Percentiles rank a stretch among this genome's conserved stretches.
phyloP scores from a whole-genome alignment of 2,888 invertebrate species.

The Eugnorisma glareosa region DNA sequence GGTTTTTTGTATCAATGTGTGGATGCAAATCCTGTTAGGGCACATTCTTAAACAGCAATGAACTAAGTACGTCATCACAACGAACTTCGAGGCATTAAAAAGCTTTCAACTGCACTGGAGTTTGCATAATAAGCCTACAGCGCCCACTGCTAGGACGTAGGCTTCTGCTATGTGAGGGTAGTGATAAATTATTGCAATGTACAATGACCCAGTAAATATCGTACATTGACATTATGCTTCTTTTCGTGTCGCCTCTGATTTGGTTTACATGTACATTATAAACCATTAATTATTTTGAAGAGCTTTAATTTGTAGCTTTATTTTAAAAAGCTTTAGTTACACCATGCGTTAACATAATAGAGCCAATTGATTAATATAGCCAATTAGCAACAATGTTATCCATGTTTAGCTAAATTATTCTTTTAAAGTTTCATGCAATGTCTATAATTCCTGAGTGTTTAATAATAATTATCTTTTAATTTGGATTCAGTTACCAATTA shows the following conservation, averaged over 20 bases:
- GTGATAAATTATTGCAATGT: not conserved
- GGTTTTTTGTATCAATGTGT: not conserved
- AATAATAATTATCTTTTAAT: slow-evolving; percentile 26
- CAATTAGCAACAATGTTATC: not conserved
- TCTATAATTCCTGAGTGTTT: slow-evolving; percentile 29
- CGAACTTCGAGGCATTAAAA: not conserved
- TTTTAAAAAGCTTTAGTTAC: not conserved
- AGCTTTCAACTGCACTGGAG: not conserved
- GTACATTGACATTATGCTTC: not conserved
- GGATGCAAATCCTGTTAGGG: not conserved
- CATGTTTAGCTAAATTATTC: not conserved
- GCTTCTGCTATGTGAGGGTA: not conserved
- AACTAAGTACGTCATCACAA: not conserved
- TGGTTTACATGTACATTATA: not conserved
- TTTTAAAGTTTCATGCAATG: slow-evolving; percentile 1
- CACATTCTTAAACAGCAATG: not conserved
- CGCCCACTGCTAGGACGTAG: not conserved
- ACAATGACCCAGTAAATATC: not conserved
- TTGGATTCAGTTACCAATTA: slow-evolving; percentile 31
- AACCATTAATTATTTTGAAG: not conserved
- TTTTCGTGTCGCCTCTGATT: not conserved
- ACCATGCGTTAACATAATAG: no score
- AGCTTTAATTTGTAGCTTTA: no score
- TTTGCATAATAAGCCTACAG: not conserved
- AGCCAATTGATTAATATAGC: no score